Percentiles rank a stretch among this genome's conserved stretches.
Conservation (phyloP, 1,140 invertebrate species). For the Drosophila melanica region DNA sequence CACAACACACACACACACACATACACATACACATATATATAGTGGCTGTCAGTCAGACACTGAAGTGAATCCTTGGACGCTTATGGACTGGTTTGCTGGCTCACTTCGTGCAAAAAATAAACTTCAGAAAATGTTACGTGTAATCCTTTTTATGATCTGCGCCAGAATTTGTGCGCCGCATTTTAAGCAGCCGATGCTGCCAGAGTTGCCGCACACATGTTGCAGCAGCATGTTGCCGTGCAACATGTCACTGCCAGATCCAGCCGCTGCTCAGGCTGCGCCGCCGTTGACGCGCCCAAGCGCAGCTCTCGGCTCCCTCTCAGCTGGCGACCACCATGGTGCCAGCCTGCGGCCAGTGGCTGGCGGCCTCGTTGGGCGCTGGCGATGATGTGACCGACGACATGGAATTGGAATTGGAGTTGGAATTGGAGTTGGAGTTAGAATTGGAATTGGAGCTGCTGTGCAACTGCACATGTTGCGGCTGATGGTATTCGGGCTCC, state of each 20-base stretch:
- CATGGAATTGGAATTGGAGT: constrained; percentile 34
- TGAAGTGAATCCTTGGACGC: constrained; percentile 33
- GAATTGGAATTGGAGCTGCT: constrained; percentile 33
- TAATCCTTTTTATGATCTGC: constrained; percentile 80
- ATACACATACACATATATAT: neutral
- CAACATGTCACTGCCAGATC: constrained; percentile 73
- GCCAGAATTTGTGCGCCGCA: constrained; percentile 64
- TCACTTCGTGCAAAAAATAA: constrained; percentile 42
- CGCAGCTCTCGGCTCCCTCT: constrained; percentile 65
- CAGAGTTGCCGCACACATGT: constrained; percentile 2
- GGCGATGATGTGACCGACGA: constrained; percentile 65
- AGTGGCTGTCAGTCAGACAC: constrained; percentile 11
- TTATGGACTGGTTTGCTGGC: constrained; percentile 33
- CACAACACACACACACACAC: constrained; percentile 2
- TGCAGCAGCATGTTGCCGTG: constrained; percentile 37
- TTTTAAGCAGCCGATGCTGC: constrained; percentile 55
- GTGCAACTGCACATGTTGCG: constrained; percentile 65
- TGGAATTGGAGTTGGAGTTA: constrained; percentile 24
- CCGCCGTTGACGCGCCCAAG: constrained; percentile 41
- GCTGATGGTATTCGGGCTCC: constrained; percentile 81
- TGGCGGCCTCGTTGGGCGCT: constrained; percentile 34
- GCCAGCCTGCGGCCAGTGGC: constrained; percentile 72
- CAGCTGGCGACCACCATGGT: constrained; percentile 82
- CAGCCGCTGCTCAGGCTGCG: constrained; percentile 51
- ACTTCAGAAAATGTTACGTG: constrained; percentile 77